Base-by-base conservation (phyloP, 2,797 vertebrate genomes). In the Microcaecilia unicolor region DNA sequence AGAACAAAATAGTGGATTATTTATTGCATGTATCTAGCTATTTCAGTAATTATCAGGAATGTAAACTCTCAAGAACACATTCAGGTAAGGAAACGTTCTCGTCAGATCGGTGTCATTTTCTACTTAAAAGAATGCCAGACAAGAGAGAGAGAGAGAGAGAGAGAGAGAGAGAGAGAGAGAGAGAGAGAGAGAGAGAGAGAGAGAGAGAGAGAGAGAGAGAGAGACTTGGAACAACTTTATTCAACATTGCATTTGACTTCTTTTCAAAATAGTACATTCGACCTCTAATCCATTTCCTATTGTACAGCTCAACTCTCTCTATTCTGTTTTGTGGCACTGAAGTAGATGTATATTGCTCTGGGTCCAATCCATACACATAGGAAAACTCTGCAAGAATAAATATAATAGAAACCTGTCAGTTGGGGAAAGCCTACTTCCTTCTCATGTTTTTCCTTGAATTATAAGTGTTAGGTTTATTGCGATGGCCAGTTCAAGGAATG, bases 371-470 rank as follows among this genome's bases (percentile, higher is more conserved):
- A 8, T n/a, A 4, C 56, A 59, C 54, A 61, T 64, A 55, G 50
- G 36, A 40, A 59, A 55, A 51, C 55, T 52, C 58, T 46, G 52
- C 39, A 37, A 51, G 50, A 53, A 59, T 46, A 51, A 48, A 47
- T 44, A 41, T 39, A 20, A 30, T 33, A 45, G 47, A 32, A 47
- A 56, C 43, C 44, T 34, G 37, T 25, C 56, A 40, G 32, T 19
- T 31, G 26, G 38, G n/a, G 47, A 47, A 31, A 47, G 43, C 35
- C 37, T 22, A 41, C 34, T 70, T 66, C 64, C 68, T 57, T 37
- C 37, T 35, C 48, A 9, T 58, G 57, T 41, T 48, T 66, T 66
- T 72, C 57, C 68, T 62, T 48, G 39, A 56, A 64, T 64, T 67
- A 44, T 55, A 21, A 36, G 39, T 35, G 11, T 43, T 34, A 23